Evolutionary conservation across 53 echinoderm and acorn worm genomes (phyloP), one percentile per base, ranked within the genome.

Genomic region (Glandiceps talaboti): DNA sequence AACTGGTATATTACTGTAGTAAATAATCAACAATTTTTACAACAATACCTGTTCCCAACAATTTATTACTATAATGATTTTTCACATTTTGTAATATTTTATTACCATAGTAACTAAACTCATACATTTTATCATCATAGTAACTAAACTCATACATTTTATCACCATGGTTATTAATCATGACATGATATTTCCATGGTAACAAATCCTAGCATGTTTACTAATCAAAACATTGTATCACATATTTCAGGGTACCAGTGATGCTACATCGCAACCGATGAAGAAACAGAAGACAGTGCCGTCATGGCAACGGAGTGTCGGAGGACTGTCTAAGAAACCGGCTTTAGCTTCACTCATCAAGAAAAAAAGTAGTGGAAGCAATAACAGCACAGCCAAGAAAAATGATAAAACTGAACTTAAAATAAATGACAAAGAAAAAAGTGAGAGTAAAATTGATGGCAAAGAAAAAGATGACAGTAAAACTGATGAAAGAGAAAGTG

Each of bases 291-390:
- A 92, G 82, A 92, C 86, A 75, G 75, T 82, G 85, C 88, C 82
- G 31, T 72, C 81, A 20, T 77, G 75, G 30, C 84, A 78, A 73
- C 76, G 80, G 30, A 76, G 83, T 81, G 74, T 77, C 0, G 72
- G 75, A 33, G 83, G 83, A 45, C 79, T 87, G 79, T 90, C 91
- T 25, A 86, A 45, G 64, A 45, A 79, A 80, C 84, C 91, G 27
- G 74, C 87, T 14, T 74, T 92, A 64, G 77, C 89, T 0, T 85
- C 87, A 31, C 81, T 92, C 0, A 89, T 92, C 1, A 92, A 89
- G 74, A 74, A 87, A 28, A 92, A 92, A 6, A 89, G 80, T 28
- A 73, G 1, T 1, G 33, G 31, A 72, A 26, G 30, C 25, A 45
- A 33, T 28, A 12, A 74, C 74, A 25, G 0, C 27, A 64, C 33